Evolutionary conservation across 2,888 invertebrate species (phyloP).

Genomic region (Oscheius onirici): DNA sequence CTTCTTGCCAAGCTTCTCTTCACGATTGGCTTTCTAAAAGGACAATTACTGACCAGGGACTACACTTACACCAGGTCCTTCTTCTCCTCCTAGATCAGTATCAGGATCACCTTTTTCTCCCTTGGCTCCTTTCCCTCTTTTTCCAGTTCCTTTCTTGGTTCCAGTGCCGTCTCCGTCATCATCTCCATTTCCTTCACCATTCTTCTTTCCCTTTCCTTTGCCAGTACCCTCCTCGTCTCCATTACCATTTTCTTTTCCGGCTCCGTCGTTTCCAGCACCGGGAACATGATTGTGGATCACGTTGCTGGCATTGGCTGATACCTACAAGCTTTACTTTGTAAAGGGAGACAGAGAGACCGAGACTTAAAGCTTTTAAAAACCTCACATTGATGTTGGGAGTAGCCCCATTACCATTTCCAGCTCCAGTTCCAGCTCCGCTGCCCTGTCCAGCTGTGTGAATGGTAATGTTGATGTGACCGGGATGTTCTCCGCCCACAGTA

Average conservation of each 20-base stretch:
- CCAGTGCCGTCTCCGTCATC: constrained; percentile 18
- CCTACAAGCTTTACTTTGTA: not conserved
- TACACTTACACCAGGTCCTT: not conserved
- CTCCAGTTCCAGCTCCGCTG: not conserved
- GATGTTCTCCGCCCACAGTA: constrained; percentile 27
- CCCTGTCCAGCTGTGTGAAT: constrained; percentile 41
- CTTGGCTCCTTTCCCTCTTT: not conserved
- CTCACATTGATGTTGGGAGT: not conserved
- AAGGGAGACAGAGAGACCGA: too few relatives aligned
- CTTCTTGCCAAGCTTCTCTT: too few relatives aligned
- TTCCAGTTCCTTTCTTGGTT: constrained; percentile 39
- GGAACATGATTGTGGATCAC: not conserved
- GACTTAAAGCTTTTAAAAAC: too few relatives aligned
- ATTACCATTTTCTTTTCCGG: not conserved
- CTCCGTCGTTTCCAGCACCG: not conserved
- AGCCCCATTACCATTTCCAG: not conserved
- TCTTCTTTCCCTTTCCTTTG: not conserved
- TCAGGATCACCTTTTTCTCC: not conserved
- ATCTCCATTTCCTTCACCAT: constrained; percentile 28
- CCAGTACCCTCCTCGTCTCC: not conserved
- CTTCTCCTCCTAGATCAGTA: not conserved
- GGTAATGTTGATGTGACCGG: constrained; percentile 47
- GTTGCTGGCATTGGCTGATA: not conserved
- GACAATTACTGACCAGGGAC: not conserved
- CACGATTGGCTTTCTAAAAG: not conserved